Evolutionary conservation across 1,140 invertebrate species (phyloP).

Genomic region (Lordiphosa mommai): DNA sequence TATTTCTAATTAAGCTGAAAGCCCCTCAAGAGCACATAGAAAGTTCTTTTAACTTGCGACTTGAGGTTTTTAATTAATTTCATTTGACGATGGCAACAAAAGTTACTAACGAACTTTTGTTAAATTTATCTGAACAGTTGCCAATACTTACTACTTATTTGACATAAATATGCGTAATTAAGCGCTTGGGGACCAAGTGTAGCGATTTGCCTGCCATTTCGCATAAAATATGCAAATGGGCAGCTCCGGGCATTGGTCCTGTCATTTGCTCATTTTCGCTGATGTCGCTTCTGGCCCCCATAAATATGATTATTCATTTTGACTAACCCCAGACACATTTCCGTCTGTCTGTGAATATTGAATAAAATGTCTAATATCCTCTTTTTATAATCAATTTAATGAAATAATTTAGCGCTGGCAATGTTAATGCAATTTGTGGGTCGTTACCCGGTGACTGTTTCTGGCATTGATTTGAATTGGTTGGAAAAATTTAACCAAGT

Average conservation of each 20-base stretch:
- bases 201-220: constrained; percentile 18
- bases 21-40: neutral
- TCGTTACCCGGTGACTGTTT: neutral
- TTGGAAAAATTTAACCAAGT: constrained; percentile 21
- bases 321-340: constrained; percentile 1
- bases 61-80: neutral
- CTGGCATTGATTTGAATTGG: neutral
- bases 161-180: constrained; percentile 15
- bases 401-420: constrained; percentile 10
- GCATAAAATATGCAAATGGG: constrained; percentile 48
- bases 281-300: no score
- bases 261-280: no score
- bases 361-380: constrained; percentile 13
- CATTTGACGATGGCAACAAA: neutral
- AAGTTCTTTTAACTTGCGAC: neutral
- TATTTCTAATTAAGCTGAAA: constrained; percentile 14
- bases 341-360: constrained; percentile 12
- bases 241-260: neutral
- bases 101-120: neutral
- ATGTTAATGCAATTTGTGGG: constrained; percentile 15
- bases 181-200: constrained; percentile 3
- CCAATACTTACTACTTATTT: neutral
- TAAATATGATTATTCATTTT: constrained; percentile 27
- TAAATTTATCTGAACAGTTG: neutral
- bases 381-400: constrained; percentile 30